Evolutionary conservation across 1,140 invertebrate species (phyloP).

Genomic region (Hirudo medicinalis): DNA sequence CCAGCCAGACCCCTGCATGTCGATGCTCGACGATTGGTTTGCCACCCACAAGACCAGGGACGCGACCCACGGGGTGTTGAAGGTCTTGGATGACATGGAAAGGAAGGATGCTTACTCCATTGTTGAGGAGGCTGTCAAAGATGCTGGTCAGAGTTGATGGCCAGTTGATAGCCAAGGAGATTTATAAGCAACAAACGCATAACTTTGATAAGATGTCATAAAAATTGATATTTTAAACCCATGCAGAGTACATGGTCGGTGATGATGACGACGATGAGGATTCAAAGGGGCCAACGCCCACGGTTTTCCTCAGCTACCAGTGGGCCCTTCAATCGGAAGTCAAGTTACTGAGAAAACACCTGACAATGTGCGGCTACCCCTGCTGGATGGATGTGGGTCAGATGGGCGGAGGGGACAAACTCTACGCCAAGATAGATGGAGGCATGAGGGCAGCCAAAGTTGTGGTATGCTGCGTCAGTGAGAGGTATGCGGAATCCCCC

Average conservation of each 20-base stretch:
- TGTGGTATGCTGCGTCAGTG: conserved; percentile 33
- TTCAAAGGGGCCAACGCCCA: conserved; percentile 31
- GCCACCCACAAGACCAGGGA: conserved; percentile 35
- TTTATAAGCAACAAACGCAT: too few species aligned
- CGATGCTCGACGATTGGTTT: conserved; percentile 35
- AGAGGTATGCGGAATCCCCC: conserved; percentile 35
- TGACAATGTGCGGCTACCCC: conserved; percentile 32
- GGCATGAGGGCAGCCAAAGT: conserved; percentile 34
- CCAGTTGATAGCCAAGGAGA: too few species aligned
- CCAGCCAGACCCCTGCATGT: conserved; percentile 33
- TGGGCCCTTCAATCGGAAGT: conserved; percentile 36
- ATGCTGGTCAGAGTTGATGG: conserved; percentile 31
- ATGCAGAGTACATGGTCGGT: not conserved
- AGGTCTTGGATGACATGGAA: conserved; percentile 31
- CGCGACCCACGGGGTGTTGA: conserved; percentile 30
- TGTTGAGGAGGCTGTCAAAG: conserved; percentile 34
- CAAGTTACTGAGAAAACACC: conserved; percentile 30
- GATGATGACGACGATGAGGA: conserved; percentile 29
- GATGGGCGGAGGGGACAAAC: conserved; percentile 39
- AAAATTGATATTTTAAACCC: too few species aligned
- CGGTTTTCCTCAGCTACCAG: conserved; percentile 37
- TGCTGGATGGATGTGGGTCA: conserved; percentile 39
- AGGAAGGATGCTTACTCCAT: conserved; percentile 31
- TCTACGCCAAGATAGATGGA: conserved; percentile 34
- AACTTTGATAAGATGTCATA: too few species aligned